These are phyloP conservation scores for Daphoenositta chrysoptera DNA, from an alignment of 2,113 vertebrate genomes.

Conservation along the genomic window DNA sequence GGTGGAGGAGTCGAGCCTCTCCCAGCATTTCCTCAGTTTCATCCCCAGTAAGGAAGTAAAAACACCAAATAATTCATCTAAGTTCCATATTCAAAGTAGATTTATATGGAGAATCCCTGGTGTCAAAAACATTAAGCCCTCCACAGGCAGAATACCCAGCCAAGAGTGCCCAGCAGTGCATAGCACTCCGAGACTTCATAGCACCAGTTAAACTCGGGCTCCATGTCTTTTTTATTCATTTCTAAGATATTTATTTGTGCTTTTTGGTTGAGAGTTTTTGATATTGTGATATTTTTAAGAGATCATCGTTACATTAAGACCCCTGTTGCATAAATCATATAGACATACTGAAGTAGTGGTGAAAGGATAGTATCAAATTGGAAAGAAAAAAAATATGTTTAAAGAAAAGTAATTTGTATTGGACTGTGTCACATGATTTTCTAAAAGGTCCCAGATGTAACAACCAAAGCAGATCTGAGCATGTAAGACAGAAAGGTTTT, in stretches of 20 bases:
- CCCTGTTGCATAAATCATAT: neutral
- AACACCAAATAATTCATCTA: neutral
- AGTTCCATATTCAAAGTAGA: neutral
- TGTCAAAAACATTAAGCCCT: neutral
- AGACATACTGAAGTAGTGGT: neutral
- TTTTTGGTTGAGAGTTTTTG: neutral
- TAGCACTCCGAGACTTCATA: neutral
- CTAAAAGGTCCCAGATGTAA: neutral
- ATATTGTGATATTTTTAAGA: neutral
- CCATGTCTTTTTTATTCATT: neutral
- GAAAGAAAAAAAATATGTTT: neutral
- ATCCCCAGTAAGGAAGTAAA: neutral
- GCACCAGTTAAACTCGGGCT: neutral
- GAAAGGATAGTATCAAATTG: neutral
- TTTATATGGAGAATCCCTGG: neutral
- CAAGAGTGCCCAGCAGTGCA: neutral
- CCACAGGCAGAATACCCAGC: neutral
- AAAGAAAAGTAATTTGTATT: neutral
- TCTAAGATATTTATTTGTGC: neutral
- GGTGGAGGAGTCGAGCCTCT: neutral
- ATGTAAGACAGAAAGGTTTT: neutral
- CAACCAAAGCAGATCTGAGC: neutral
- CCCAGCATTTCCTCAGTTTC: neutral
- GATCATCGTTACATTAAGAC: neutral
- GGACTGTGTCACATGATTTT: neutral